phyloP scores from a whole-genome alignment of 1,140 invertebrate genomes.

The Apis florea region DNA sequence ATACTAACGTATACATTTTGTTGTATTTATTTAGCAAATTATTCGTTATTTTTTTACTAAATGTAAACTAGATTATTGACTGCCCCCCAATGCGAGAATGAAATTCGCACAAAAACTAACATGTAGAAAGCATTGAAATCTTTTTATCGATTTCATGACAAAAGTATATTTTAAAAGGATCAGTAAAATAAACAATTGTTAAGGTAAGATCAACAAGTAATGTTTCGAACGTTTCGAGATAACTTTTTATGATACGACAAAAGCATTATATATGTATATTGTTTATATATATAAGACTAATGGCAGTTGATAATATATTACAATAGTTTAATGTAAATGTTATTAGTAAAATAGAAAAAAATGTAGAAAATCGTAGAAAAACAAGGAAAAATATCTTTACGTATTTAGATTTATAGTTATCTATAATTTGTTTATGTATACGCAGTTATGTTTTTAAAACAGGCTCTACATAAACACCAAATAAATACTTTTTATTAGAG shows the following conservation, averaged over 20 bases:
- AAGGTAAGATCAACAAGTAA: slow-evolving; percentile 26
- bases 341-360: slow-evolving; percentile 19
- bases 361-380: slow-evolving; percentile 7
- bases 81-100: slow-evolving; percentile 12
- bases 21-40: not conserved
- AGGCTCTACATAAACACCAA: slow-evolving; percentile 43
- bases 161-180: slow-evolving; percentile 28
- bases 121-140: not conserved
- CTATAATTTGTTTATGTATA: slow-evolving; percentile 39
- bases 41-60: not conserved
- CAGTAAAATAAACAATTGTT: not conserved
- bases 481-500: slow-evolving; percentile 46
- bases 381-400: slow-evolving; percentile 8
- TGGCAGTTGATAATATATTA: slow-evolving; percentile 39
- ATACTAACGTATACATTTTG: not conserved
- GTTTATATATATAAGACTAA: slow-evolving; percentile 34
- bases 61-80: slow-evolving; percentile 2
- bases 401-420: slow-evolving; percentile 32
- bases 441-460: slow-evolving; percentile 45
- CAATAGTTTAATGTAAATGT: slow-evolving; percentile 34
- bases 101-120: slow-evolving; percentile 4
- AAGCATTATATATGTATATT: slow-evolving; percentile 24
- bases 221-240: not conserved
- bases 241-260: slow-evolving; percentile 22
- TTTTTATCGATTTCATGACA: slow-evolving; percentile 3